Evolutionary conservation across 2,797 vertebrate species (phyloP), one percentile per base, ranked within the genome.

Genomic region (Parotocinclus haroldoi): DNA sequence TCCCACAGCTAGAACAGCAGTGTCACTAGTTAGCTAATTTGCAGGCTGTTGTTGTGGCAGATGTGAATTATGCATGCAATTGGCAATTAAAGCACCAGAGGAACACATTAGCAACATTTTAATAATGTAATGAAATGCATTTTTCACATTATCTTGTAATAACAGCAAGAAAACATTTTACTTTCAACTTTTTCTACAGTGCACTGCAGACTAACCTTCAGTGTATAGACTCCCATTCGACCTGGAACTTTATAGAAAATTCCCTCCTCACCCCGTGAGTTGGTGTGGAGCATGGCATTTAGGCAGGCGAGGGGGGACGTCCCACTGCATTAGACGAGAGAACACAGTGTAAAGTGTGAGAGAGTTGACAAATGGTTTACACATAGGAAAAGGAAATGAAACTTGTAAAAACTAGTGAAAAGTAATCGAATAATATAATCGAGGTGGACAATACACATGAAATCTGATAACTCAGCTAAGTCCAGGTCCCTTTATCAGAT

Each of bases 171-270:
- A 40, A 63, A 13, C 17, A 36, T 16, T 48, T 38, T 59, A 17
- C 50, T 37, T 3, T 40, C 19, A 57, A 58, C 9, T 54, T 16
- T 17, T 39, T 12, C n/a, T 64, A 58, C n/a, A 13, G 1, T 27
- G 16, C 38, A 8, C 48, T 50, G 14, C 40, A 16, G 19, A 58
- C 87, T 87, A 73, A 98, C 96, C 95, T 99, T 99, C 64, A 99
- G 84, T 1, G 95, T 99, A 85, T 99, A 99, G 63, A 99, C 96
- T 52, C 96, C 96, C 96, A 99, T 99, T 64, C 96, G 88, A 64
- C 96, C 96, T 0, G 96, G 96, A 42, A 99, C 95, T 86, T 99
- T 99, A 81, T 98, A 99, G 91, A 99, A 99, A 83, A 99, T 98
- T 17, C 96, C 96, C 79, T 98, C 96, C 61, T 97, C 93, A 0